A percentile compares a stretch with the other conserved stretches of the same genome.
These are phyloP conservation scores for Hephaestus fuliginosus DNA, from an alignment of 2,797 vertebrate species.

Conservation along the genomic window DNA sequence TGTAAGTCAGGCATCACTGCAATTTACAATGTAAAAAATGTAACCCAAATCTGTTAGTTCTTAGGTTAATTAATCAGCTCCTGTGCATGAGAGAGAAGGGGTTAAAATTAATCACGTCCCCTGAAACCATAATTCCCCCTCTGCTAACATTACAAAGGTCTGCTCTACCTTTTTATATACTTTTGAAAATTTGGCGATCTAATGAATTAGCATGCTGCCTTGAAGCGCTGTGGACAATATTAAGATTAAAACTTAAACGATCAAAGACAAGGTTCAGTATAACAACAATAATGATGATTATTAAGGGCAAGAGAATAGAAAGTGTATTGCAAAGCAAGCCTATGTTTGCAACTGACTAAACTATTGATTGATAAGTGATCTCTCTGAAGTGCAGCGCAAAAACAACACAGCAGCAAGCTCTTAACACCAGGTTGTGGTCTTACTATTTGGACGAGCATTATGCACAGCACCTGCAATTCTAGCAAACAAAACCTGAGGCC, in stretches of 20 bases:
- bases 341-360: conserved; percentile 1
- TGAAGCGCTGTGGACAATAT: not conserved
- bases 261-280: not conserved
- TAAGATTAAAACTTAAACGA: not conserved
- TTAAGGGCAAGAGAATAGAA: not conserved
- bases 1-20: conserved; percentile 17
- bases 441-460: not conserved
- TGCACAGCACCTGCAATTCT: conserved; percentile 10
- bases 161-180: not conserved
- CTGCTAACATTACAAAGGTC: not conserved
- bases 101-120: conserved; percentile 1
- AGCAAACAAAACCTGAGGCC: conserved; percentile 7
- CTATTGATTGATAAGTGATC: conserved; percentile 19
- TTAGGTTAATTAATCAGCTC: conserved; percentile 5
- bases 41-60: conserved; percentile 4
- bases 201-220: not conserved
- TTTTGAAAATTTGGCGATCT: not conserved
- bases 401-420: conserved; percentile 1
- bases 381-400: conserved; percentile 12
- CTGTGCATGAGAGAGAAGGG: not conserved
- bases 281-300: not conserved
- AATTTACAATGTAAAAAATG: conserved; percentile 15
- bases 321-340: not conserved
- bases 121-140: not conserved
- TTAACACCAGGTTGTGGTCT: conserved; percentile 4